Evolutionary conservation across 2,113 vertebrate genomes (phyloP), one percentile per base, ranked within the genome.

Genomic region (Oenanthe melanoleuca): DNA sequence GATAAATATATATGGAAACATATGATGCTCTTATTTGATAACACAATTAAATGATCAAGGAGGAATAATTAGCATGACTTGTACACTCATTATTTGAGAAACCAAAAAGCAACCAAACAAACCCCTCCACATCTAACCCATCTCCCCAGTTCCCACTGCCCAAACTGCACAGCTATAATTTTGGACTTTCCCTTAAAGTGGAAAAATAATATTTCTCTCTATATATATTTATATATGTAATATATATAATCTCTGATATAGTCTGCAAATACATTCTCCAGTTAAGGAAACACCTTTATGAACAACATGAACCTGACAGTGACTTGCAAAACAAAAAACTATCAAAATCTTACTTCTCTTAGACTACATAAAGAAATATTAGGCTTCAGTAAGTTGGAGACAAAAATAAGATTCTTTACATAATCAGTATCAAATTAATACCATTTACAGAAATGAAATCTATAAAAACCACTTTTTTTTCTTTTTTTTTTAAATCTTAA

Each of bases 121-220:
- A 44, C 5, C 0, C 2, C 12, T 6, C 25, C 9, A 9, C 20
- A 67, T 67, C 4, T 38, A 82, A 66, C 11, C 6, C 26, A 67
- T 26, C 40, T 70, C 12, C 15, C 12, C 28, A 70, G 0, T 17
- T 82, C 17, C 33, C 44, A 56, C 25, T 86, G 33, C 26, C 15
- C 60, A 73, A 88, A 92, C 3, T n/a, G 18, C 71, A 94, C 42
- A 86, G n/a, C 31, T 45, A 2, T 15, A 17, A 56, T 73, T 90
- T 34, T 57, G 37, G 31, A 53, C 20, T 29, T 74, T 49, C 14
- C 16, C 31, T 71, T 70, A 52, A 73, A 61, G 11, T 1, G 3
- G 56, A 88, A 14, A 71, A 16, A 55, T 53, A 53, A 26, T 50
- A 12, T 33, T 44, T 25, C 14, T 63, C 12, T 37, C 1, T 40